These are phyloP conservation scores for Styela plicata DNA, from an alignment of 23 tunicate genomes.

Conservation along the genomic window DNA sequence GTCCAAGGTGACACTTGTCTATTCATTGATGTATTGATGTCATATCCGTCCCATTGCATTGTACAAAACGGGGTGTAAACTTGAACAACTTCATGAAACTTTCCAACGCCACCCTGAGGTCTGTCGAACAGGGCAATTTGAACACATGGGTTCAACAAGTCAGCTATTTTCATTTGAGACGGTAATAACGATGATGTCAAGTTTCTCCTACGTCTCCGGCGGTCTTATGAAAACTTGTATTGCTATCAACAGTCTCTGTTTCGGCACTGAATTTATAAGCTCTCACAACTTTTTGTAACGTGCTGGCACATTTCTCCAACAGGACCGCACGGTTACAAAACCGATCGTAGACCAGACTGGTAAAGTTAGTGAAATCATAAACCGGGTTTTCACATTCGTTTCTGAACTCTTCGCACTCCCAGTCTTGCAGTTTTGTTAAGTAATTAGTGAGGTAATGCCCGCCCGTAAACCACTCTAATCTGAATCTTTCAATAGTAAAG, in stretches of 20 bases:
- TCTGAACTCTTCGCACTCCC: slow-evolving; percentile 61
- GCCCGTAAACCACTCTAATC: slow-evolving; percentile 28
- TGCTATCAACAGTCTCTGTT: neutral
- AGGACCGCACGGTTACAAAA: slow-evolving; percentile 37
- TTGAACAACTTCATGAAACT: slow-evolving; percentile 54
- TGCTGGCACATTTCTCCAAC: slow-evolving; percentile 23
- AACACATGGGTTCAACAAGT: slow-evolving; percentile 47
- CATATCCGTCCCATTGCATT: slow-evolving; percentile 65
- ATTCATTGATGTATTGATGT: slow-evolving; percentile 29
- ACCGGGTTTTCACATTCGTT: slow-evolving; percentile 36
- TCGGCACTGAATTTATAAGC: neutral
- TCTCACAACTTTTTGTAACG: neutral
- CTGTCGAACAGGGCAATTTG: slow-evolving; percentile 67
- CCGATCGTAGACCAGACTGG: slow-evolving; percentile 55
- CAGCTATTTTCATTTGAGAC: slow-evolving; percentile 1
- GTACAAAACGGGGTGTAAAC: slow-evolving; percentile 43
- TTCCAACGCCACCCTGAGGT: slow-evolving; percentile 15
- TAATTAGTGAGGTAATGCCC: slow-evolving; percentile 42
- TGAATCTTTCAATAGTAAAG: slow-evolving; percentile 4
- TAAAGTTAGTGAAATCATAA: slow-evolving; percentile 39
- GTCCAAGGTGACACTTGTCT: slow-evolving; percentile 54
- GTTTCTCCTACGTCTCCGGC: neutral
- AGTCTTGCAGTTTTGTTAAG: slow-evolving; percentile 32
- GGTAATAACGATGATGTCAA: neutral
- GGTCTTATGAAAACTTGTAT: neutral